Conservation (phyloP, 2,113 vertebrate genomes). For the Silurus glanis region DNA sequence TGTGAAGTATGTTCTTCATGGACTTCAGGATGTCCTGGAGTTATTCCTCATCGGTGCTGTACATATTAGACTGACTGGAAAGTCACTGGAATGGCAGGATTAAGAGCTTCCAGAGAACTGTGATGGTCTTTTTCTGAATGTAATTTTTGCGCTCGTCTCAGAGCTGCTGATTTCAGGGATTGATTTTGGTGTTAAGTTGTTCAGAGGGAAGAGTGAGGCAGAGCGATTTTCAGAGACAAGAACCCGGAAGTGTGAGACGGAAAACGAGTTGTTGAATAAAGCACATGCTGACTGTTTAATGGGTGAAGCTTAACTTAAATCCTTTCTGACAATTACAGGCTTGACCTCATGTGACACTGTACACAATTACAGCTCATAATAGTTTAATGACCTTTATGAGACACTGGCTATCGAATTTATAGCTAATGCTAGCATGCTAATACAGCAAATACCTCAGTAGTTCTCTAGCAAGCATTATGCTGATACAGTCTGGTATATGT, state of each 20-base stretch:
- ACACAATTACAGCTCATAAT: not conserved
- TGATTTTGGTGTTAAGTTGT: conserved; percentile 2
- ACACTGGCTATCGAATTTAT: not conserved
- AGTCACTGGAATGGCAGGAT: not conserved
- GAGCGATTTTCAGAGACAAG: not conserved
- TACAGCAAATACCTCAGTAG: not conserved
- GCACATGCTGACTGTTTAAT: not conserved
- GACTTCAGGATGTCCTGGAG: conserved; percentile 27
- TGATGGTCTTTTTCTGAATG: not conserved
- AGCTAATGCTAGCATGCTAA: not conserved
- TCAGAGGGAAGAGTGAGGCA: not conserved
- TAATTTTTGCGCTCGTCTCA: not conserved
- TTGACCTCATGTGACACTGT: not conserved
- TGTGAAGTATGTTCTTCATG: conserved; percentile 18
- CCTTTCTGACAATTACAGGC: not conserved
- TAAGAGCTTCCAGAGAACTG: not conserved
- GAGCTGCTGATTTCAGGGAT: not conserved
- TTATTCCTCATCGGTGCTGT: conserved; percentile 23
- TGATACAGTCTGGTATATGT: not conserved
- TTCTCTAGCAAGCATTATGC: not conserved
- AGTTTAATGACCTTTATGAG: not conserved
- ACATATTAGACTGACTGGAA: not conserved
- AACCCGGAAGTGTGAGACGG: conserved; percentile 3
- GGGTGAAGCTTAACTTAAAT: no score
- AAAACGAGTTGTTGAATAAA: not conserved